Evolutionary conservation across 2,888 invertebrate genomes (phyloP), one percentile per base, ranked within the genome.

Genomic region (Mimumesa dahlbomi): DNA sequence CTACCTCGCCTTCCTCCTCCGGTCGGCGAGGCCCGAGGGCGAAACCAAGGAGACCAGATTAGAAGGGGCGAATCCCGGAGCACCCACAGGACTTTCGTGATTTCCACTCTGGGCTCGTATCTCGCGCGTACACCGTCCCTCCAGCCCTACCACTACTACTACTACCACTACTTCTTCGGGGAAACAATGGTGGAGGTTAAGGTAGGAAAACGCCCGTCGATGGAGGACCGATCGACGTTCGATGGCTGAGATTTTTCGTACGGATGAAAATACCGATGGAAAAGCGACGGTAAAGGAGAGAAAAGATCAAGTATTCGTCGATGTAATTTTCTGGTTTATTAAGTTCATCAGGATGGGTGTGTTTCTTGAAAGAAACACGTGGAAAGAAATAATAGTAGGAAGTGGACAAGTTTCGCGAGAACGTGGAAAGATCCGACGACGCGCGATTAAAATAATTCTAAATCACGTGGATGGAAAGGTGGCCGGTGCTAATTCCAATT

Each of bases 31-130:
- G 81, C 81, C 79, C 82, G 84, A 84, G 87, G 88, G 88, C 82
- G 88, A 89, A 88, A 88, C 88, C 88, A 88, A 88, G 88, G 88
- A 87, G 88, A 88, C 89, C 84, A 84, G 88, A 89, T 89, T 89
- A 88, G 87, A 88, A 86, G 84, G 84, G 85, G 83, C 82, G 83
- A 82, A 82, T 78, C 83, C 68, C 84, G 82, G 83, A 81, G 68
- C 79, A 79, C 75, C 77, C 78, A 59, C 76, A 77, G 80, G 80
- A 80, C 81, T 80, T 84, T 82, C 78, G 79, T 83, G 80, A 84
- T 86, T 87, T 85, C 80, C 81, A 79, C 77, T 84, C 73, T 52
- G 56, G 67, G 57, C 76, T 76, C 66, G 63, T 75, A 73, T 81
- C 69, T 74, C 73, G 72, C 78, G 71, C 72, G 72, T 53, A 63